A percentile compares a stretch with the other conserved stretches of the same genome.
Evolutionary conservation across 2,113 vertebrate genomes (phyloP).

Genomic region (Lepus europaeus): DNA sequence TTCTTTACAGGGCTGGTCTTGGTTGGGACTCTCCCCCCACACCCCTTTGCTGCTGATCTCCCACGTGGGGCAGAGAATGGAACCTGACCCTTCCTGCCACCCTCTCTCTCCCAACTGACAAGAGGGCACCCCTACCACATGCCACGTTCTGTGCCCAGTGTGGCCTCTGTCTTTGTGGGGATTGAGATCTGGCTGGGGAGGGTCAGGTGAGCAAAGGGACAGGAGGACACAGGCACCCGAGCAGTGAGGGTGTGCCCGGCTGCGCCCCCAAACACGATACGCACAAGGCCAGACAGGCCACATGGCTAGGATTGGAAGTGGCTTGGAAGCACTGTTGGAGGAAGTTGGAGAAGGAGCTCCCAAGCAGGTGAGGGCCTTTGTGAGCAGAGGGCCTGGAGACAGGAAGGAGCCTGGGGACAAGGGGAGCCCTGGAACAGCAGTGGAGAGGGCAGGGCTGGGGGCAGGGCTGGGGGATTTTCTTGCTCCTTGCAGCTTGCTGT

Average conservation of each 20-base stretch:
- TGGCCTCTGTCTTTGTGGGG: background rate
- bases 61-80: background rate
- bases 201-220: background rate
- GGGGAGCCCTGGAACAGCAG: background rate
- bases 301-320: background rate
- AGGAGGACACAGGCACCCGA: background rate
- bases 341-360: too few relatives aligned
- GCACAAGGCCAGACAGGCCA: background rate
- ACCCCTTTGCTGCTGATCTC: background rate
- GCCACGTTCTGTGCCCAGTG: background rate
- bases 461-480: background rate
- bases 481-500: background rate
- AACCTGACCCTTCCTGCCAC: accelerated
- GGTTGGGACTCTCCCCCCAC: background rate
- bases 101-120: background rate
- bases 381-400: background rate
- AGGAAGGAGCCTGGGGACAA: background rate
- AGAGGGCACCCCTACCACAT: background rate
- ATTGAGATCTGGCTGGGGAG: background rate
- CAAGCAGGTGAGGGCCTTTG: background rate
- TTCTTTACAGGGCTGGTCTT: background rate
- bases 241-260: background rate
- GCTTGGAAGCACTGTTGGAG: background rate
- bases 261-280: background rate
- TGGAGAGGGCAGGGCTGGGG: background rate